Base-by-base conservation (phyloP, 2,113 vertebrate species). In the Leucopsar rothschildi region DNA sequence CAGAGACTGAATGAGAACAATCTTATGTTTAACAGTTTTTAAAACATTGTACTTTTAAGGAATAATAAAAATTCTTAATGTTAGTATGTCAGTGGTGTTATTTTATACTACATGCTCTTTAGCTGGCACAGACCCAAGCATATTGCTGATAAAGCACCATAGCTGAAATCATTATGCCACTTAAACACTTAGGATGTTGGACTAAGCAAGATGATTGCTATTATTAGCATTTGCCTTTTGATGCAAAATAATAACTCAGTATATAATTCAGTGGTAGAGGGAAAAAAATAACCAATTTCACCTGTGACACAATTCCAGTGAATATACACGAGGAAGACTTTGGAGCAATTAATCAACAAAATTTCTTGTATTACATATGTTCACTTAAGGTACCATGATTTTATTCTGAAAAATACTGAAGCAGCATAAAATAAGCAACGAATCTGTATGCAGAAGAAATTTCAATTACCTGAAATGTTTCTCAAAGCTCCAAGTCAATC, bases 261-360 rank as follows among this genome's bases (percentile, higher is more conserved):
- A 61, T 66, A 71, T 82, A 85, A 88, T 65, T 72, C 55, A 82
- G 47, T 85, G 33, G 61, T 73, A 80, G 9, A 73, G 50, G n/a
- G 7, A 31, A 31, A 61, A 63, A 10, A 45, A 10, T 3, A 66
- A 28, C 14, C 10, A 24, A 65, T 85, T 91, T 91, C 9, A 94
- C 65, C 45, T 68, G 40, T 75, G 59, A 61, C 6, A 0, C 44
- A 84, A 49, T 71, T 94, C 82, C 79, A 94, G 72, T 25, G 70
- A 86, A 77, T 25, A 55, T 33, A 65, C 4, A 16, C 0, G 0
- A 91, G 75, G 40, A 92, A 94, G 57, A 84, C 55, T 93, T 61
- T 42, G 39, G 65, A 82, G 23, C 69, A 91, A 92, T 82, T 86
- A 8, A 88, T 95, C 94, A 90, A 85, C 70, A 89, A 91, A 95